Percentiles rank a stretch among this genome's conserved stretches.
Evolutionary conservation across 2,113 vertebrate genomes (phyloP).

Genomic region (Prionailurus viverrinus): DNA sequence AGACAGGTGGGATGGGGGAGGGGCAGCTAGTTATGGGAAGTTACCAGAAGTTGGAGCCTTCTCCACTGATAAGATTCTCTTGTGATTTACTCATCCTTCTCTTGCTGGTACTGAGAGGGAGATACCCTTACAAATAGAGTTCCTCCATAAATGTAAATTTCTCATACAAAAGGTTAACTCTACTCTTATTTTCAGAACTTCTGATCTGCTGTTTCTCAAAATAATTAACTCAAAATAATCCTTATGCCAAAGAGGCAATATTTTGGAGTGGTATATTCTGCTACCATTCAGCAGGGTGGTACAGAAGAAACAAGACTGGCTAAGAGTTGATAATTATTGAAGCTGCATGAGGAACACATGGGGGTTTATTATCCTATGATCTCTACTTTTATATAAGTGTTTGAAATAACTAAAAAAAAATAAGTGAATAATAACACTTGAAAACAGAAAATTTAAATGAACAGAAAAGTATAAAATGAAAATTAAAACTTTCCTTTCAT

Average conservation of each 20-base stretch:
- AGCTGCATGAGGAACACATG: background rate
- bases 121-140: background rate
- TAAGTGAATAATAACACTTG: background rate
- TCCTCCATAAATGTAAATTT: background rate
- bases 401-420: slow-evolving; percentile 21
- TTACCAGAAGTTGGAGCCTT: background rate
- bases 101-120: background rate
- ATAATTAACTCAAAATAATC: slow-evolving; percentile 17
- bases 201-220: background rate
- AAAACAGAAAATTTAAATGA: slow-evolving; percentile 1
- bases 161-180: background rate
- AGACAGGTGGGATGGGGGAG: background rate
- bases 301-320: background rate
- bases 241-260: background rate
- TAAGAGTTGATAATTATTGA: background rate
- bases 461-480: background rate
- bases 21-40: background rate
- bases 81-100: background rate
- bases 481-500: background rate
- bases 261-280: background rate
- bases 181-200: background rate
- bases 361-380: background rate
- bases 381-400: background rate
- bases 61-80: slow-evolving; percentile 17
- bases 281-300: background rate